A percentile compares a stretch with the other conserved stretches of the same genome.
Evolutionary conservation across 35 echinoderm and acorn worm genomes (phyloP).

Genomic region (Stichopus chloronotus): DNA sequence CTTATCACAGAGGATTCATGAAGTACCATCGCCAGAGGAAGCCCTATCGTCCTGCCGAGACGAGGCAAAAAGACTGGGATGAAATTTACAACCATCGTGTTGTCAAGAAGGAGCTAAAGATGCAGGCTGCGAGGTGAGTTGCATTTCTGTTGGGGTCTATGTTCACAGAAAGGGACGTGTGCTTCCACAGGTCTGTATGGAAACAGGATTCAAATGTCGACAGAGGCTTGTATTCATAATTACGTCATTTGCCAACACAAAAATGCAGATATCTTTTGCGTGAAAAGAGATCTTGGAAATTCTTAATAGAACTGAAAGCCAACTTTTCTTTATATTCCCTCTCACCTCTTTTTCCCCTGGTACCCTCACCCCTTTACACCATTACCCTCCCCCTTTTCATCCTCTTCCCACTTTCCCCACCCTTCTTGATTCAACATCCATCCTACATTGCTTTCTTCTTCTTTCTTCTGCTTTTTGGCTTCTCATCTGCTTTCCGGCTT

Average conservation of each 20-base stretch:
- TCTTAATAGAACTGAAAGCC: not conserved
- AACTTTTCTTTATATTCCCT: not conserved
- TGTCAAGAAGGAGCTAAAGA: constrained; percentile 79
- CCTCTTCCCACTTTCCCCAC: too few species aligned
- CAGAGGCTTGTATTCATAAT: too few species aligned
- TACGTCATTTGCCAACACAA: too few species aligned
- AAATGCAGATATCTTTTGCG: too few species aligned
- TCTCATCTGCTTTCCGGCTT: not conserved
- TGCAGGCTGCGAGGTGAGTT: constrained; percentile 87
- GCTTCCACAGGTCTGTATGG: not conserved
- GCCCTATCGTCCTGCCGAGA: constrained; percentile 75
- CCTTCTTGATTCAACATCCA: too few species aligned
- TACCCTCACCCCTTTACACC: not conserved
- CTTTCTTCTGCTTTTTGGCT: not conserved
- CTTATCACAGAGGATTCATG: constrained; percentile 83
- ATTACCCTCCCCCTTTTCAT: not conserved
- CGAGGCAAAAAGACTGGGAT: constrained; percentile 86
- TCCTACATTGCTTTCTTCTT: too few species aligned
- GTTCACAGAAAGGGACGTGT: not conserved
- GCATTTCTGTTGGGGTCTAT: not conserved
- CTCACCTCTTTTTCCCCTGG: not conserved
- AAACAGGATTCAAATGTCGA: not conserved
- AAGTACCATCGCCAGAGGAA: constrained; percentile 83
- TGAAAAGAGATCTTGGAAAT: too few species aligned
- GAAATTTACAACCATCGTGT: constrained; percentile 94